A percentile compares a stretch with the other conserved stretches of the same genome.
phyloP scores from a whole-genome alignment of 1,140 invertebrate species.

The Brachionus calyciflorus region DNA sequence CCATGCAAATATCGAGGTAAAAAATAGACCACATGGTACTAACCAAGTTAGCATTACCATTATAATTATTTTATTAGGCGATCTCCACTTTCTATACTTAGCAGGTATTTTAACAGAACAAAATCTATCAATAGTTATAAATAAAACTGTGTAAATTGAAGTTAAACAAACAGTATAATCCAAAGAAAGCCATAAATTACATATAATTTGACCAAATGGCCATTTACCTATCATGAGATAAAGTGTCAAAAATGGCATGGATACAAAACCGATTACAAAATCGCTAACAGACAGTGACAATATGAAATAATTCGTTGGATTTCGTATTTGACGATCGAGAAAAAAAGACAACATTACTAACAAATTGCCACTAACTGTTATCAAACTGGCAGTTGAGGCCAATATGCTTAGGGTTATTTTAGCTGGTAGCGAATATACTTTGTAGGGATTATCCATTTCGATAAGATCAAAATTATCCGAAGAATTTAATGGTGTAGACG shows the following conservation, averaged over 20 bases:
- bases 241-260: conserved; percentile 90
- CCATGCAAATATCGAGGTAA: conserved; percentile 98
- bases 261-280: conserved; percentile 83
- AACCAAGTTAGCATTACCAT: conserved; percentile 85
- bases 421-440: conserved; percentile 32
- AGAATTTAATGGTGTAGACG: not conserved
- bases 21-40: conserved; percentile 90
- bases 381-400: conserved; percentile 66
- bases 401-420: conserved; percentile 33
- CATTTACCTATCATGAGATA: conserved; percentile 88
- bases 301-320: conserved; percentile 99
- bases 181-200: conserved; percentile 96
- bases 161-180: conserved; percentile 98
- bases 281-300: conserved; percentile 95
- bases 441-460: not conserved
- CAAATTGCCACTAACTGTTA: conserved; percentile 91
- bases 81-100: conserved; percentile 92
- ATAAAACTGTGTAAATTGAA: conserved; percentile 95
- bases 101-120: conserved; percentile 98
- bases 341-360: conserved; percentile 92
- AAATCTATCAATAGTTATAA: conserved; percentile 97
- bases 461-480: not conserved
- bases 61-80: conserved; percentile 83
- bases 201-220: conserved; percentile 90
- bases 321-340: conserved; percentile 90